Percentiles rank a stretch among this genome's conserved stretches.
These are phyloP conservation scores for Chloromyia formosa DNA, from an alignment of 2,888 invertebrate species.

Conservation along the genomic window DNA sequence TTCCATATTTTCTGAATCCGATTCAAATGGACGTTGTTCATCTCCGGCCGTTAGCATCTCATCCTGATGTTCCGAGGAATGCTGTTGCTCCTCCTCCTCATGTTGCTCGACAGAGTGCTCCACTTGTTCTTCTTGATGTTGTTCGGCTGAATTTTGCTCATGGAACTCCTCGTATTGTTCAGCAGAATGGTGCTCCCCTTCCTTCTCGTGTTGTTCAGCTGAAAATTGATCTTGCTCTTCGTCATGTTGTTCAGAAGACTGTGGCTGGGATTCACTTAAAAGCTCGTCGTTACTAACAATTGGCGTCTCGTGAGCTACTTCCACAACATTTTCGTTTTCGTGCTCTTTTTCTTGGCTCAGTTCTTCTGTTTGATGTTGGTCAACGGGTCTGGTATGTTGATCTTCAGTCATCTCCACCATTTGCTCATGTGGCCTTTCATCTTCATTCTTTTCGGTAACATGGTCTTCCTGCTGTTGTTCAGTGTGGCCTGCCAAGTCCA, in stretches of 20 bases:
- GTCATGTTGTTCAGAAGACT: background rate
- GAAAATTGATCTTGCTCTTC: background rate
- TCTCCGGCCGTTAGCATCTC: too few relatives aligned
- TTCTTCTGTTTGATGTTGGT: constrained; percentile 27
- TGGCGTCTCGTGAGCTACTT: background rate
- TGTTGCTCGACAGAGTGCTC: too few relatives aligned
- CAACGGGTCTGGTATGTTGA: constrained; percentile 17
- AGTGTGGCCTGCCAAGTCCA: constrained; percentile 31
- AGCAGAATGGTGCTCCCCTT: too few relatives aligned
- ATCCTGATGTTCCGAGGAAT: too few relatives aligned
- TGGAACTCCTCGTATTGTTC: too few relatives aligned
- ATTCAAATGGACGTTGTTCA: too few relatives aligned
- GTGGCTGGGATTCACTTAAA: background rate
- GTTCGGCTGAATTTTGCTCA: too few relatives aligned
- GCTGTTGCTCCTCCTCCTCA: too few relatives aligned
- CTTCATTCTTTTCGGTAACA: constrained; percentile 32
- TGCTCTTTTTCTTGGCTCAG: constrained; percentile 18
- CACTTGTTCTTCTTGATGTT: too few relatives aligned
- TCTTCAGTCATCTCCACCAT: constrained; percentile 35
- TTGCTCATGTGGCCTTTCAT: constrained; percentile 40
- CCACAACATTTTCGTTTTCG: background rate
- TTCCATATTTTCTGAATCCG: too few relatives aligned
- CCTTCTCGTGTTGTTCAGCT: too few relatives aligned
- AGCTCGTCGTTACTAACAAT: background rate
- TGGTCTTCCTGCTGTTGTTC: constrained; percentile 36